phyloP scores from a whole-genome alignment of 2,113 vertebrate genomes.

The Rhynchomys soricoides region DNA sequence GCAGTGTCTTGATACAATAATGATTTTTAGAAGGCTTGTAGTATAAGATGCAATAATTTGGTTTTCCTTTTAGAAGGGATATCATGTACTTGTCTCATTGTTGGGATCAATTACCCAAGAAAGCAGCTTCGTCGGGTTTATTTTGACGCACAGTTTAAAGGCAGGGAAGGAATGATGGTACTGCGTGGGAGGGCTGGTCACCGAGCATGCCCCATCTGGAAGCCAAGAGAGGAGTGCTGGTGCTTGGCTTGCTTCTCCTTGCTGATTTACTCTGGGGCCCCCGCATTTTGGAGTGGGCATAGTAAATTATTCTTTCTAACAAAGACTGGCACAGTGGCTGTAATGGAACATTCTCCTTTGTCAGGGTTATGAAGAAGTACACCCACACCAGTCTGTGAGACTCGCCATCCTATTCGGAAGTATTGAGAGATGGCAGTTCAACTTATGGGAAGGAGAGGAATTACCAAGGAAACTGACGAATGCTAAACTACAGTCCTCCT shows the following conservation, averaged over 20 bases:
- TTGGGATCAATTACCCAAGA: background rate
- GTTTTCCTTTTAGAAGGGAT: slow-evolving; percentile 7
- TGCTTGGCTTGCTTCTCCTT: background rate
- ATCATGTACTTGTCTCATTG: background rate
- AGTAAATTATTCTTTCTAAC: background rate
- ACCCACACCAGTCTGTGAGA: background rate
- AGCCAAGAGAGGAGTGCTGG: background rate
- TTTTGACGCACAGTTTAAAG: background rate
- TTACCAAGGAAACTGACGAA: background rate
- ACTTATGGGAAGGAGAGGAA: background rate
- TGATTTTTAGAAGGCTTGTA: too few relatives aligned
- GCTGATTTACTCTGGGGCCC: background rate
- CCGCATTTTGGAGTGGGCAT: background rate
- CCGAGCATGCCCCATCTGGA: background rate
- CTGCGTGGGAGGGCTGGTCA: background rate
- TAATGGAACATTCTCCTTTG: background rate
- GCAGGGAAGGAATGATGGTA: background rate
- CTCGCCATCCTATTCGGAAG: background rate
- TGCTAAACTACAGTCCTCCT: background rate
- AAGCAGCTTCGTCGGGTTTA: background rate
- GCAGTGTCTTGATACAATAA: background rate
- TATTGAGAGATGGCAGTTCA: background rate
- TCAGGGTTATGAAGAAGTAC: background rate
- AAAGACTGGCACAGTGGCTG: background rate
- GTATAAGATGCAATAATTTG: background rate